Conservation (phyloP, 1,140 invertebrate species). For the Plectrocnemia conspersa region DNA sequence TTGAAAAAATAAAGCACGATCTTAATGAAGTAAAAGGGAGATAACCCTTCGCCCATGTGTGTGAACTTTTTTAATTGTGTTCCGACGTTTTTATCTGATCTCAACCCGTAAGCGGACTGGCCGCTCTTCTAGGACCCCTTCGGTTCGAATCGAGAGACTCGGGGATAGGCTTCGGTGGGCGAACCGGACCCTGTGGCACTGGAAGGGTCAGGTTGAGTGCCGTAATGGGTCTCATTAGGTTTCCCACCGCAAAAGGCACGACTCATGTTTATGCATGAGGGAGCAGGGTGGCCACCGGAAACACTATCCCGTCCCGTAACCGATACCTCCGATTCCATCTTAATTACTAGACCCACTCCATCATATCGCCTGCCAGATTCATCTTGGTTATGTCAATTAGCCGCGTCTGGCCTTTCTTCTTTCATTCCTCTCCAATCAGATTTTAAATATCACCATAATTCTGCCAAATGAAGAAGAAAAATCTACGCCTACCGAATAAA, state of each 20-base stretch:
- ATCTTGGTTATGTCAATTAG: too few relatives aligned
- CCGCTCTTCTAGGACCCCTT: neutral
- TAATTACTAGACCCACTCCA: too few relatives aligned
- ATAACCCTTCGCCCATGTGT: conserved; percentile 6
- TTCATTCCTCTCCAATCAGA: too few relatives aligned
- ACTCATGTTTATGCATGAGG: conserved; percentile 4
- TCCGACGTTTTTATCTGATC: conserved; percentile 10
- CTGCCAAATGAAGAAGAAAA: too few relatives aligned
- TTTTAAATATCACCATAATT: too few relatives aligned
- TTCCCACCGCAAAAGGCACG: neutral
- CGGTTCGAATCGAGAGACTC: neutral
- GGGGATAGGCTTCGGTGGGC: neutral
- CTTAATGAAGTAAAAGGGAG: conserved; percentile 12
- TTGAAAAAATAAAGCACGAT: conserved; percentile 17
- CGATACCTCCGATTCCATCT: conserved; percentile 9
- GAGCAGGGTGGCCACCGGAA: conserved; percentile 15
- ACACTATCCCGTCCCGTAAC: neutral
- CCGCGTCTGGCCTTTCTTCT: too few relatives aligned
- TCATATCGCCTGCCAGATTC: too few relatives aligned
- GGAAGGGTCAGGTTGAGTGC: neutral
- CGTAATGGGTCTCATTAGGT: conserved; percentile 16
- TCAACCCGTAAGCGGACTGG: conserved; percentile 3
- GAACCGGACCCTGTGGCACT: neutral
- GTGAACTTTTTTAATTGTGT: conserved; percentile 28
- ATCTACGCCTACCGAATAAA: too few relatives aligned